phyloP scores from a whole-genome alignment of 2,888 invertebrate genomes.

The Romanomermis culicivorax region DNA sequence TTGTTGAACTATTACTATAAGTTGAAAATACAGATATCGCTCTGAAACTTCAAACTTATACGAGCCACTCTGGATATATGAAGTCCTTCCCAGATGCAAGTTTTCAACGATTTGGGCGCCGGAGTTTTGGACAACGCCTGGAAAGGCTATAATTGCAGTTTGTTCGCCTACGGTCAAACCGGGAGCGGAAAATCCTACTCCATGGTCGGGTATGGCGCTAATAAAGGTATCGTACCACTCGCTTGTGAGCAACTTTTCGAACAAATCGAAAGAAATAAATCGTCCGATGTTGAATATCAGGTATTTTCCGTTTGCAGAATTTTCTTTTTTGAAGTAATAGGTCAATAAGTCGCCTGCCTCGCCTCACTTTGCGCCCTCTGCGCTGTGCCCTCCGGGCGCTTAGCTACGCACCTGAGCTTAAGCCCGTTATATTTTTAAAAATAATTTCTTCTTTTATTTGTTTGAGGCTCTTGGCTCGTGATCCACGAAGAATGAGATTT shows the following conservation, averaged over 20 bases:
- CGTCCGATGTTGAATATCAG: conserved; percentile 28
- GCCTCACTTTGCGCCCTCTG: not conserved
- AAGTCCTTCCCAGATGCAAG: conserved; percentile 34
- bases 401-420: not conserved
- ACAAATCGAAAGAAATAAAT: conserved; percentile 32
- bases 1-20: too few relatives aligned
- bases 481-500: too few relatives aligned
- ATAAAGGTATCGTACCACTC: conserved; percentile 39
- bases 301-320: conserved; percentile 19
- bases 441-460: not conserved
- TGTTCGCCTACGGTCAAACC: conserved; percentile 40
- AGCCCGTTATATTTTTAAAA: not conserved
- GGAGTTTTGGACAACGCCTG: conserved; percentile 38
- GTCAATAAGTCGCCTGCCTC: not conserved
- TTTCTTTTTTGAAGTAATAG: conserved; percentile 12
- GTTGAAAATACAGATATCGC: too few relatives aligned
- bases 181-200: conserved; percentile 41
- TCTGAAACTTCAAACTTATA: too few relatives aligned
- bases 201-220: conserved; percentile 37
- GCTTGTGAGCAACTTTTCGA: conserved; percentile 37
- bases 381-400: not conserved
- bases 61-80: too few relatives aligned
- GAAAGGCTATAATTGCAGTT: conserved; percentile 38
- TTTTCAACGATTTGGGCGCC: conserved; percentile 37
- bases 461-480: not conserved